Percentiles rank a stretch among this genome's conserved stretches.
Evolutionary conservation across 2,888 invertebrate species (phyloP).

Genomic region (Alloscopus bannaensis): DNA sequence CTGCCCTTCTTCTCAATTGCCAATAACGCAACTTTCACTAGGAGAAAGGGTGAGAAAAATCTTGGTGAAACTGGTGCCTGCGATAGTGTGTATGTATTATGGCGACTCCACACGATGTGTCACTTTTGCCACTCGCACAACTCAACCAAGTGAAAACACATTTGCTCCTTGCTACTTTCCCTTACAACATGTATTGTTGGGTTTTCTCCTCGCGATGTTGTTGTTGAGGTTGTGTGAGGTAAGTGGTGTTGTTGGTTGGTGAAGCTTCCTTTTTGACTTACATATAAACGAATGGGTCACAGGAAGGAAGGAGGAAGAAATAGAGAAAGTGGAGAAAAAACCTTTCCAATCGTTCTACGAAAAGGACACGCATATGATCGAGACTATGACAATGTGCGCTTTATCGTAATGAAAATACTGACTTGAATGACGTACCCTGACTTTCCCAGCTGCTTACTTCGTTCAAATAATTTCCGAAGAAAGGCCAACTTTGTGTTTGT

Average conservation of each 20-base stretch:
- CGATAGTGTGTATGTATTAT: conserved; percentile 17
- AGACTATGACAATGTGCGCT: no score
- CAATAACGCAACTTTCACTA: no score
- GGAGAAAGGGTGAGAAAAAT: no score
- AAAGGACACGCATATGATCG: no score
- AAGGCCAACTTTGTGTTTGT: no score
- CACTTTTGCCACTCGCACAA: conserved; percentile 55
- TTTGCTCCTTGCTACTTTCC: conserved; percentile 16
- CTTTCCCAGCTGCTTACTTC: no score
- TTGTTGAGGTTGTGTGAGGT: conserved; percentile 29
- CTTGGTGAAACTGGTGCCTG: not conserved
- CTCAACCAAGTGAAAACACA: conserved; percentile 44
- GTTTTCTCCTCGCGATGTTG: conserved; percentile 32
- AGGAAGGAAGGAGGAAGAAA: conserved; percentile 29
- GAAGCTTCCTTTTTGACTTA: not conserved
- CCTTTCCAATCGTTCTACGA: no score
- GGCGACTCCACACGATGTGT: conserved; percentile 32
- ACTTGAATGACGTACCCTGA: no score
- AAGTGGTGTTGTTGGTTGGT: not conserved
- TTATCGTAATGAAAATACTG: conserved; percentile 10
- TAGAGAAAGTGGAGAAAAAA: not conserved
- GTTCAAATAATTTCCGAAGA: no score
- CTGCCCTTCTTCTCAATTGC: no score
- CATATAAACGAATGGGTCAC: conserved; percentile 19
- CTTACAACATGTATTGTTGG: conserved; percentile 25